phyloP scores from a whole-genome alignment of 2,113 vertebrate species.

The Entosphenus tridentatus region DNA sequence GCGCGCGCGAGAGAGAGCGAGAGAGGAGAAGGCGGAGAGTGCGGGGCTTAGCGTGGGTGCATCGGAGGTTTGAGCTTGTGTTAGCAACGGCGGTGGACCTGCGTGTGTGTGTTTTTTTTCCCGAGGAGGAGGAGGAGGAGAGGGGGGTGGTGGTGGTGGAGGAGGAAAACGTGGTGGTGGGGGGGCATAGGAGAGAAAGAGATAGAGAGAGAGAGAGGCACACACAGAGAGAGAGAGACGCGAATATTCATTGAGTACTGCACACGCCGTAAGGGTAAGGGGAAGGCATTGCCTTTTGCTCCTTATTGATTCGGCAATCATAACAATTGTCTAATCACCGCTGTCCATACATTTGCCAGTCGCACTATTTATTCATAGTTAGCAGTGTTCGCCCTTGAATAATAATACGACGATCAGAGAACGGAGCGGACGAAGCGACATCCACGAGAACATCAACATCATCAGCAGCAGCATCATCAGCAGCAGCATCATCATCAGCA shows the following conservation, averaged over 20 bases:
- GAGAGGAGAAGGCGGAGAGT: not conserved
- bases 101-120: conserved; percentile 14
- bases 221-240: not conserved
- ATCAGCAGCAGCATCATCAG: no score
- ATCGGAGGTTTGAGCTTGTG: conserved; percentile 41
- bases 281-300: not conserved
- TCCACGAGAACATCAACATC: no score
- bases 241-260: not conserved
- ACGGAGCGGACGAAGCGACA: no score
- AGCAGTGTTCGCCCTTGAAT: no score
- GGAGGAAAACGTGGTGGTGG: not conserved
- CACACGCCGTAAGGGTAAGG: not conserved
- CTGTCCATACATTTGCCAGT: no score
- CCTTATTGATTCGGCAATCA: not conserved
- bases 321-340: no score
- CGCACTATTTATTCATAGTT: no score
- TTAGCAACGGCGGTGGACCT: conserved; percentile 22
- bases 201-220: not conserved
- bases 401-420: no score
- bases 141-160: not conserved
- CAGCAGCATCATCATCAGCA: no score
- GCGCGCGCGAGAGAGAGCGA: not conserved
- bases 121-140: conserved; percentile 12
- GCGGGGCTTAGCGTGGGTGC: not conserved
- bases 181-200: not conserved